A percentile compares a stretch with the other conserved stretches of the same genome.
Conservation (phyloP, 53 echinoderm and acorn worm genomes). For the Zoroaster sp. region DNA sequence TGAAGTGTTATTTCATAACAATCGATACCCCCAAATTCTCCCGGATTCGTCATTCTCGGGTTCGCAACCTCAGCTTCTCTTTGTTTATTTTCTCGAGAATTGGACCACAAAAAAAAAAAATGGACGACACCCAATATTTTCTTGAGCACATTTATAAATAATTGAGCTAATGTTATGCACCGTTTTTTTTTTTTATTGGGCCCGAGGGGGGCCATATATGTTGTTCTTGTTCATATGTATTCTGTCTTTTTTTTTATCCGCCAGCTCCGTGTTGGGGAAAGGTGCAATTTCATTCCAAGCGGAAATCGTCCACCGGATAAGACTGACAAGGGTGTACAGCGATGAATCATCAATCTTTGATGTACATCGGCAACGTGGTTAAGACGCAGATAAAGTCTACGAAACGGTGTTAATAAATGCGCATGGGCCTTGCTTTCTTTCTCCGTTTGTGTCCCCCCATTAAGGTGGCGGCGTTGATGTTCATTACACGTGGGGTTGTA, state of each 20-base stretch:
- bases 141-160: neutral
- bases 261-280: neutral
- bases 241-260: neutral
- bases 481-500: no score
- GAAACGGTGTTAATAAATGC: neutral
- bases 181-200: neutral
- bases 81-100: neutral
- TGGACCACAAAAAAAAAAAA: no score
- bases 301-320: slow-evolving; percentile 12
- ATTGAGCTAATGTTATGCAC: neutral
- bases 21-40: neutral
- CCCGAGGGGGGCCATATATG: slow-evolving; percentile 30
- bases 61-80: neutral
- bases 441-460: no score
- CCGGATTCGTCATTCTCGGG: neutral
- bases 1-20: neutral
- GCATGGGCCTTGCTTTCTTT: neutral
- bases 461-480: no score
- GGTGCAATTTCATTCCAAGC: slow-evolving; percentile 33
- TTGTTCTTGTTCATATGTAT: slow-evolving; percentile 28
- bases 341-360: slow-evolving; percentile 55
- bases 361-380: neutral
- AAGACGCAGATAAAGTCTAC: neutral
- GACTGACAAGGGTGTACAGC: slow-evolving; percentile 17
- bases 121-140: neutral